Evolutionary conservation across 2,888 invertebrate genomes (phyloP), one percentile per base, ranked within the genome.

Genomic region (Antheraea yamamai): DNA sequence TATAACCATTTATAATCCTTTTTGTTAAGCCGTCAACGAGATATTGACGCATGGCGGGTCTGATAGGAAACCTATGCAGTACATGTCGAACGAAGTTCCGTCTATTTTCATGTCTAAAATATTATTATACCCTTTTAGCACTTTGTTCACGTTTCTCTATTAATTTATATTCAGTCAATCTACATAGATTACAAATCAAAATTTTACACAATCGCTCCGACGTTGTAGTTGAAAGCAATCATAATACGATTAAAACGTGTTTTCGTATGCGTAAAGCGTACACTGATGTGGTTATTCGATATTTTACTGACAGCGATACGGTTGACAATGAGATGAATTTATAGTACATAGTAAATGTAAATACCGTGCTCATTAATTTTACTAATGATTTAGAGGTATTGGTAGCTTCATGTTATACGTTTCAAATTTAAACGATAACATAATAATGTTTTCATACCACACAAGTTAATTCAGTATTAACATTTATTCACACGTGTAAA

Each of bases 221-320:
- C 81, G 83, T 85, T 85, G 84, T 87, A 84, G 84, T 87, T 83
- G 70, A 87, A 85, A 84, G 85, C 87, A 81, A 81, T 85, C 84
- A 87, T 88, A 88, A 88, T 87, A 83, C 86, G 84, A 86, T 88
- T 87, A 85, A 85, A 88, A 84, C 83, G 81, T 85, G 85, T 85
- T 87, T 89, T 88, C 85, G 87, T 88, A 90, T 89, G 88, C 89
- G 85, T 83, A 81, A 83, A 86, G 84, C 88, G 88, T 85, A 79
- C 80, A 79, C 75, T 80, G 83, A 81, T 85, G 86, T 86, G 87
- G 87, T 87, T 86, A 88, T 87, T 87, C 87, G 87, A 88, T 88
- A 88, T 88, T 88, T 86, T 77, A 84, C 83, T 83, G 87, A 86
- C 87, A 87, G 82, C 83, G 61, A 35, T 58, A 61, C 61, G 51